These are phyloP conservation scores for Mus caroli DNA, from an alignment of 2,797 vertebrate genomes.

Conservation along the genomic window DNA sequence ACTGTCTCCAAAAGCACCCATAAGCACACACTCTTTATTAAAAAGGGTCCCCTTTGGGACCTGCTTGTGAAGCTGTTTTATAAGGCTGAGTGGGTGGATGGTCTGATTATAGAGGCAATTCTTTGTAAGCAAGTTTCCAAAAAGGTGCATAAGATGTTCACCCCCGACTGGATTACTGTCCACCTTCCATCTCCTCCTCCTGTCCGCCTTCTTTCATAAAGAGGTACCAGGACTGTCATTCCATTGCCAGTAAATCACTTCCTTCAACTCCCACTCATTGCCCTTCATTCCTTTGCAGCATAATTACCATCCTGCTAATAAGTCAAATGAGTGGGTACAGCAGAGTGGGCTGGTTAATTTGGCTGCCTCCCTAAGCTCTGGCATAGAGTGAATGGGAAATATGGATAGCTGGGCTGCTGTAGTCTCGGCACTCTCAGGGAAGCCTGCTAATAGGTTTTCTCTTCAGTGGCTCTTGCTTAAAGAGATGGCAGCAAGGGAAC, in stretches of 20 bases:
- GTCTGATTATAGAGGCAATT: neutral
- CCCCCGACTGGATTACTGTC: neutral
- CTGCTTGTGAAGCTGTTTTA: neutral
- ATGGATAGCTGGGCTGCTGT: neutral
- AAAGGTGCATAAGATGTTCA: conserved; percentile 20
- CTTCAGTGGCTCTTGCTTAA: neutral
- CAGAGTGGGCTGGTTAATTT: conserved; percentile 69
- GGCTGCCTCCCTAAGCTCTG: conserved; percentile 65
- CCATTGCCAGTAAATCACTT: neutral
- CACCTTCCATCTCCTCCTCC: conserved; percentile 1
- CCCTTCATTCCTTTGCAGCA: neutral
- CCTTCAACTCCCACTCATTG: conserved; percentile 34
- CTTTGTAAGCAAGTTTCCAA: conserved; percentile 60
- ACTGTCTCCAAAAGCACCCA: neutral
- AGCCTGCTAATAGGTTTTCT: conserved; percentile 26
- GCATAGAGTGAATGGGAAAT: conserved; percentile 56
- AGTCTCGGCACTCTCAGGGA: neutral
- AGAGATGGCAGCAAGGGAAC: neutral
- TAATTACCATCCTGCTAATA: conserved; percentile 78
- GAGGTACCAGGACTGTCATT: neutral
- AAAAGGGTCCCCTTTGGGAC: neutral
- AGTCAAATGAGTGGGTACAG: conserved; percentile 76
- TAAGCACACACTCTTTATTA: neutral
- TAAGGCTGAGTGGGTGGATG: neutral
- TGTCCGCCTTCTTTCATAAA: neutral